Evolutionary conservation across 2,888 invertebrate species (phyloP), one percentile per base, ranked within the genome.

Genomic region (Polia nebulosa): DNA sequence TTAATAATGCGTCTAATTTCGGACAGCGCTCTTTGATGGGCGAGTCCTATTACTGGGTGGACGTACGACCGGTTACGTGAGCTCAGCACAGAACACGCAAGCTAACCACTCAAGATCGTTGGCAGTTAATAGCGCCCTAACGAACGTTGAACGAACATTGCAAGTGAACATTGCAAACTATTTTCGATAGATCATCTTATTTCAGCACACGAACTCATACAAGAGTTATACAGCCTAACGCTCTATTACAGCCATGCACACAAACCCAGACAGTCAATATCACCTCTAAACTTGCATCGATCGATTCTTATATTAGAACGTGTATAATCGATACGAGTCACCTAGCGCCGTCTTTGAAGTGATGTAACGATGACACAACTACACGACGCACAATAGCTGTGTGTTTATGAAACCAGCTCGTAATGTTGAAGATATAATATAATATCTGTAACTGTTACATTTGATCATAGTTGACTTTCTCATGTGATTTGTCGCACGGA

Each of bases 251-350:
- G 11, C 2, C 15, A 20, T 29, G n/a, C 27, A 7, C 44, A 44
- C 32, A 53, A 29, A 75, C 44, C 27, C 22, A 72, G 47, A 72
- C 47, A 55, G 45, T 56, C 47, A 57, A 72, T 67, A 60, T 63
- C 63, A 51, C 34, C 47, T 64, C 55, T 64, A 65, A 64, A 74
- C 47, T 27, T 64, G 78, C 62, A 77, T 82, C 75, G 69, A 77
- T 80, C 39, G 57, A 58, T 58, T 55, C 61, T 70, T 71, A 68
- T 71, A 76, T 72, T 71, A 76, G 78, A 81, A 65, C 76, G 73
- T 72, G 82, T 82, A 77, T 72, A 79, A 82, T 83, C 83, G 75
- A 83, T 82, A 83, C 56, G 4, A 32, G 75, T 72, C 72, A 68
- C 56, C 53, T 64, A 78, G 74, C 70, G 41, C 36, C 63, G 58